Base-by-base conservation (phyloP, 1,140 invertebrate species). In the Drosophila pachea region DNA sequence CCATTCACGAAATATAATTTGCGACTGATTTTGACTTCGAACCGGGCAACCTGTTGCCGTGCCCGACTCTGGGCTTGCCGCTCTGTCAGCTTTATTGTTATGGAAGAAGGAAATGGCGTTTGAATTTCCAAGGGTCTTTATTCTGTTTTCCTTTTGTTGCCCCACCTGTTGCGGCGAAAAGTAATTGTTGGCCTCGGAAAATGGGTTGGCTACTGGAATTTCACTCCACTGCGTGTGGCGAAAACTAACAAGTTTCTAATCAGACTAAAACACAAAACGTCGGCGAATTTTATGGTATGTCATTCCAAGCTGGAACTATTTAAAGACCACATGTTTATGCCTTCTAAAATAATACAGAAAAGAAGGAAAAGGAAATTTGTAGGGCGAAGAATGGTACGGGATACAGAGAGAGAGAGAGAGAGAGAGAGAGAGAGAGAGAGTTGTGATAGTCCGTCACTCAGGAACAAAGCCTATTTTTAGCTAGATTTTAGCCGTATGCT, bases 81-180 rank as follows among this genome's bases (percentile, higher is more conserved):
- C 38, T 55, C 8, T 42, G 29, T 5, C 38, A 38, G 32, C 49
- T 56, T 32, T 68, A 64, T 64, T 64, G 31, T 35, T 42, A 32
- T 36, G 40, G 11, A 47, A 47, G 8, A 22, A 11, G 22, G 2
- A 47, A 47, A 22, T 31, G 11, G 1, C 11, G 22, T 29, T 9
- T 11, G 16, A 11, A 22, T 22, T 47, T 47, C 36, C 45, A 29
- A 47, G 45, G 4, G 16, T 4, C 5, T 47, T 22, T 22, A 22
- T 47, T 29, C 16, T 4, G 4, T 16, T 11, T 11, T 8, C 8
- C 45, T 4, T 29, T 29, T 4, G 14, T 14, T 43, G 40, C 5
- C 12, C 22, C 45, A 47, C 45, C 45, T 47, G 45, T 47, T 43
- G 40, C 40, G 12, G 12, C 40, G 7, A 43, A 16, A 7, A 14